A percentile compares a stretch with the other conserved stretches of the same genome.
Conservation (phyloP, 1,140 invertebrate species). For the Ruditapes philippinarum region DNA sequence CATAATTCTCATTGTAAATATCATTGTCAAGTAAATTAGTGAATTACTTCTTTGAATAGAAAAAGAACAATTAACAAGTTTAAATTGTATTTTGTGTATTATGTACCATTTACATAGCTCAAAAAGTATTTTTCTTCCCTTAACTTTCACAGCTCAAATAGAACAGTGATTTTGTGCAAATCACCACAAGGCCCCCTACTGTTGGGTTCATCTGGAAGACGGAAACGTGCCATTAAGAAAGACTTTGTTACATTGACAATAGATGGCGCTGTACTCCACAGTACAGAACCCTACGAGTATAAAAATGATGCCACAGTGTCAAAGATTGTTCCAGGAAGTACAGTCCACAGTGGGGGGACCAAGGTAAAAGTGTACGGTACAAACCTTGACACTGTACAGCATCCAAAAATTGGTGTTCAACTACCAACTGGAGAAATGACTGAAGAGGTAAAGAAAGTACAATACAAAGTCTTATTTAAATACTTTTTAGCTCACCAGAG, state of each 20-base stretch:
- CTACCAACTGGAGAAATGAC: neutral
- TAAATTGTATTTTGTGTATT: too few relatives aligned
- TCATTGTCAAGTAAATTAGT: too few relatives aligned
- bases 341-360: slow-evolving; percentile 92
- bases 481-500: too few relatives aligned
- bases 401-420: slow-evolving; percentile 92
- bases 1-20: too few relatives aligned
- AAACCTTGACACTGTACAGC: slow-evolving; percentile 95
- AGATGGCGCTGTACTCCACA: slow-evolving; percentile 57
- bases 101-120: too few relatives aligned
- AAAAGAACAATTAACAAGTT: too few relatives aligned
- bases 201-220: neutral
- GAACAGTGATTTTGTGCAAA: slow-evolving; percentile 37
- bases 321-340: neutral
- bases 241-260: slow-evolving; percentile 63
- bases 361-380: slow-evolving; percentile 93
- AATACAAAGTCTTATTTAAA: too few relatives aligned
- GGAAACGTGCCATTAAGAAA: neutral
- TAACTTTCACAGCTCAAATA: slow-evolving; percentile 42
- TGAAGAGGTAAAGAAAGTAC: slow-evolving; percentile 47
- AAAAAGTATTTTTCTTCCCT: too few relatives aligned
- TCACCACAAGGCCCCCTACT: neutral
- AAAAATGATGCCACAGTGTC: slow-evolving; percentile 61
- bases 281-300: slow-evolving; percentile 53
- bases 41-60: too few relatives aligned